These are phyloP conservation scores for Aphodius sticticus DNA, from an alignment of 2,888 invertebrate genomes.

Conservation along the genomic window DNA sequence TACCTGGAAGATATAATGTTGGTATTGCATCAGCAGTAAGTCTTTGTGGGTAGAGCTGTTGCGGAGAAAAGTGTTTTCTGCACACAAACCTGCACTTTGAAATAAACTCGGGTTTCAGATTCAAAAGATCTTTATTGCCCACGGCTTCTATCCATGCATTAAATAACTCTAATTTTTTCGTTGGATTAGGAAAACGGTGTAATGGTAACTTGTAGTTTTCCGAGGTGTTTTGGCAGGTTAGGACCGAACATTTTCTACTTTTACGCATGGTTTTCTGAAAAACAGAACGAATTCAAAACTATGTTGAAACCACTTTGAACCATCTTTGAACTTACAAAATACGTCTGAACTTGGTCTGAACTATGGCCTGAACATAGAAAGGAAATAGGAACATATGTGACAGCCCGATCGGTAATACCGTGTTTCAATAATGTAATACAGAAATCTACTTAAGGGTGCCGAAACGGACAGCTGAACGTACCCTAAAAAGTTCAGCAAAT, in stretches of 20 bases:
- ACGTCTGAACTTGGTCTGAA: too few relatives aligned
- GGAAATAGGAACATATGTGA: too few relatives aligned
- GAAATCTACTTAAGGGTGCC: too few relatives aligned
- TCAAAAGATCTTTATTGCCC: background rate
- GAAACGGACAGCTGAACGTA: too few relatives aligned
- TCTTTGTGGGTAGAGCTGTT: background rate
- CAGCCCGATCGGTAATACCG: too few relatives aligned
- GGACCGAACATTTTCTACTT: background rate
- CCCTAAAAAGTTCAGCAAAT: too few relatives aligned
- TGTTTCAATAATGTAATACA: too few relatives aligned
- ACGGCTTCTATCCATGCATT: background rate
- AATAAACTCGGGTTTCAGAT: background rate
- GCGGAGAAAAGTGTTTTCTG: background rate
- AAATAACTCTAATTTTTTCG: background rate
- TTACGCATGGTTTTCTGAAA: too few relatives aligned
- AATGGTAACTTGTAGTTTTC: background rate
- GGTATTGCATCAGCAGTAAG: conserved; percentile 11
- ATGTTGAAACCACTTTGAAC: too few relatives aligned
- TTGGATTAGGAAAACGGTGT: background rate
- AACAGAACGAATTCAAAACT: too few relatives aligned
- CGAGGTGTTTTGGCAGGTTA: background rate
- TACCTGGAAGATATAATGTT: conserved; percentile 24
- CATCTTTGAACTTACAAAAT: too few relatives aligned
- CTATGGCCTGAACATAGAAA: too few relatives aligned
- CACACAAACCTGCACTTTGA: background rate